phyloP scores from a whole-genome alignment of 2,888 invertebrate species.

The Augochlorella aurata region DNA sequence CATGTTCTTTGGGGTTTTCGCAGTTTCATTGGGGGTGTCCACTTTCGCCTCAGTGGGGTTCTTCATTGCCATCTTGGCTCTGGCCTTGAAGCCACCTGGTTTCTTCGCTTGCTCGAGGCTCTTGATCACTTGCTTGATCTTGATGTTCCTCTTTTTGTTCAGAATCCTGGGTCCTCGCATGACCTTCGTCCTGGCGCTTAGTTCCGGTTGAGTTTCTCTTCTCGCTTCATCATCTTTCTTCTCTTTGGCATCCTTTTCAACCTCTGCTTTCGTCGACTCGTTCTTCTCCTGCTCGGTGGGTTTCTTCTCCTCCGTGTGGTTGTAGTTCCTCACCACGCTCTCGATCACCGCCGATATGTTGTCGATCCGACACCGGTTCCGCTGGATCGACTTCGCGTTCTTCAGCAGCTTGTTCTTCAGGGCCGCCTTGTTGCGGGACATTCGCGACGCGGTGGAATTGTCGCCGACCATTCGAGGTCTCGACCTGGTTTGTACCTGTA shows the following conservation, averaged over 20 bases:
- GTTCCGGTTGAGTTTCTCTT: neutral
- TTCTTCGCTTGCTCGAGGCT: constrained; percentile 28
- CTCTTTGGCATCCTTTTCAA: constrained; percentile 57
- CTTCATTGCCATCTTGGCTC: constrained; percentile 22
- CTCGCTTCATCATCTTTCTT: constrained; percentile 7
- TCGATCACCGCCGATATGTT: constrained; percentile 77
- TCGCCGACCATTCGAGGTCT: constrained; percentile 71
- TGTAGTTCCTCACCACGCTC: constrained; percentile 69
- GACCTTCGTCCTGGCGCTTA: constrained; percentile 52
- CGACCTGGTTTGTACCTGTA: constrained; percentile 76
- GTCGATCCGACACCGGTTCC: constrained; percentile 75
- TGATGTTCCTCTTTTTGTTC: constrained; percentile 74
- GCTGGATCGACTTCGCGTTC: constrained; percentile 79
- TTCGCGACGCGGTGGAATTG: constrained; percentile 66
- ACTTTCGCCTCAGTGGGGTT: neutral
- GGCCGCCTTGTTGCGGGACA: constrained; percentile 75
- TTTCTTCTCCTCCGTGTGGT: constrained; percentile 32
- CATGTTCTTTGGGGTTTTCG: constrained; percentile 22
- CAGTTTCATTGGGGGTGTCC: constrained; percentile 12
- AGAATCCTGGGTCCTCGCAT: constrained; percentile 65
- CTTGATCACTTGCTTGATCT: constrained; percentile 61
- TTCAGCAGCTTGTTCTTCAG: constrained; percentile 78
- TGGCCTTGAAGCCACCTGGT: constrained; percentile 21
- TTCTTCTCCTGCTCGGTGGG: neutral
- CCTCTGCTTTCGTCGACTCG: constrained; percentile 5